Evolutionary conservation across 2,113 vertebrate species (phyloP).

Genomic region (Catharus minimus): DNA sequence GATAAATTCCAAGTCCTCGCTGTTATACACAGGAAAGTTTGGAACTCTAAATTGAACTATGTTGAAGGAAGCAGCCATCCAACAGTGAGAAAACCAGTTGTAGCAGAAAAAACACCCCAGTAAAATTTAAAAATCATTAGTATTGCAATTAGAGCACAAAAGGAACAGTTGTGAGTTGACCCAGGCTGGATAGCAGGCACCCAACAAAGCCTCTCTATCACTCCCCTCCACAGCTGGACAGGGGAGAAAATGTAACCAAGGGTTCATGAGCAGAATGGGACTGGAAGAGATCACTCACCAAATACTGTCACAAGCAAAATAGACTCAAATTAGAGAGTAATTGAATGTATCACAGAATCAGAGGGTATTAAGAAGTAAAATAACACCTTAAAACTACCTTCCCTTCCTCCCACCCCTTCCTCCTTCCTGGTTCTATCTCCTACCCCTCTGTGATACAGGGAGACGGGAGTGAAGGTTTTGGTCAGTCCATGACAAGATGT

Average conservation of each 20-base stretch:
- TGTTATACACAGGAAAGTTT: neutral
- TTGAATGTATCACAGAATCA: neutral
- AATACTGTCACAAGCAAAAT: neutral
- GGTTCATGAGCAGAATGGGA: neutral
- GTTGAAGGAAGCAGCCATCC: neutral
- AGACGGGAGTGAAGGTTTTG: neutral
- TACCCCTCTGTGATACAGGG: neutral
- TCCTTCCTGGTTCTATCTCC: neutral
- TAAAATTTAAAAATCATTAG: neutral
- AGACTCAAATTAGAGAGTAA: neutral
- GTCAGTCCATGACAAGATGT: neutral
- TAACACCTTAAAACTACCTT: neutral
- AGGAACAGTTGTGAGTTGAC: neutral
- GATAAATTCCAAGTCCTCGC: neutral
- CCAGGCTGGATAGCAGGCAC: neutral
- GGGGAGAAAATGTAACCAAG: neutral
- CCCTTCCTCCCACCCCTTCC: neutral
- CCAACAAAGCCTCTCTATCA: neutral
- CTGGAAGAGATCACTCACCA: fast-evolving
- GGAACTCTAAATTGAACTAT: neutral
- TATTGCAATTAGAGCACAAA: neutral
- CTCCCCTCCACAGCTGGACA: fast-evolving
- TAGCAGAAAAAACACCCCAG: neutral
- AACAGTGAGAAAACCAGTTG: neutral
- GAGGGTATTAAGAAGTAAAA: neutral